phyloP scores from a whole-genome alignment of 2,888 invertebrate species.

The Schizotus pectinicornis region DNA sequence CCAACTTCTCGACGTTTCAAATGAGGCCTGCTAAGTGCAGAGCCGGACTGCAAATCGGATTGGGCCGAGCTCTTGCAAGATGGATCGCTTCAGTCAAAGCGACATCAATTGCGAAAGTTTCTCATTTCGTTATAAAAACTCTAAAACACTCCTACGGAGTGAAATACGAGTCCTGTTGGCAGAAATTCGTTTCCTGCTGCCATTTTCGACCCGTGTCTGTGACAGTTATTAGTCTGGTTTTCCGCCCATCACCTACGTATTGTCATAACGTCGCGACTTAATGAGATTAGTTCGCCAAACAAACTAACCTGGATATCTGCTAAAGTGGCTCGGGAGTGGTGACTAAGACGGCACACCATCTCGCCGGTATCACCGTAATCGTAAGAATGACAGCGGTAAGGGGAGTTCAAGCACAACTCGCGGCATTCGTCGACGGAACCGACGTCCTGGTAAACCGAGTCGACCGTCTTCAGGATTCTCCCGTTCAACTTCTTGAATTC shows the following conservation, averaged over 20 bases:
- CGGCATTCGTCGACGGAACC: conserved; percentile 86
- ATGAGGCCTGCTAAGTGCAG: too few species aligned
- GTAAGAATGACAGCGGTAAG: conserved; percentile 91
- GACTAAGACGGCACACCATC: conserved; percentile 90
- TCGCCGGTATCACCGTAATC: conserved; percentile 94
- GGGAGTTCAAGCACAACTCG: conserved; percentile 86
- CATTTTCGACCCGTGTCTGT: neutral
- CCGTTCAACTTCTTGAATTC: conserved; percentile 91
- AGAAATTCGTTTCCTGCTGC: neutral
- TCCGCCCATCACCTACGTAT: neutral
- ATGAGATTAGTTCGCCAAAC: conserved; percentile 6
- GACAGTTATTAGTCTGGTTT: neutral
- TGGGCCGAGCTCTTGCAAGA: too few species aligned
- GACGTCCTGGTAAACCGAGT: conserved; percentile 90
- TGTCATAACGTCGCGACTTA: conserved; percentile 1
- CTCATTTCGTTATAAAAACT: neutral
- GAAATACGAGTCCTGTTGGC: neutral
- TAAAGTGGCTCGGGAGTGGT: conserved; percentile 87
- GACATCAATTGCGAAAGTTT: too few species aligned
- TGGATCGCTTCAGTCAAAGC: too few species aligned
- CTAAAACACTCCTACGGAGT: neutral
- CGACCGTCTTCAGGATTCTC: conserved; percentile 90
- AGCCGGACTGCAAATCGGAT: too few species aligned
- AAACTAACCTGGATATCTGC: conserved; percentile 79
- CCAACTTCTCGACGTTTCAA: too few species aligned